These are phyloP conservation scores for Ruditapes philippinarum DNA, from an alignment of 1,140 invertebrate species.

Conservation along the genomic window DNA sequence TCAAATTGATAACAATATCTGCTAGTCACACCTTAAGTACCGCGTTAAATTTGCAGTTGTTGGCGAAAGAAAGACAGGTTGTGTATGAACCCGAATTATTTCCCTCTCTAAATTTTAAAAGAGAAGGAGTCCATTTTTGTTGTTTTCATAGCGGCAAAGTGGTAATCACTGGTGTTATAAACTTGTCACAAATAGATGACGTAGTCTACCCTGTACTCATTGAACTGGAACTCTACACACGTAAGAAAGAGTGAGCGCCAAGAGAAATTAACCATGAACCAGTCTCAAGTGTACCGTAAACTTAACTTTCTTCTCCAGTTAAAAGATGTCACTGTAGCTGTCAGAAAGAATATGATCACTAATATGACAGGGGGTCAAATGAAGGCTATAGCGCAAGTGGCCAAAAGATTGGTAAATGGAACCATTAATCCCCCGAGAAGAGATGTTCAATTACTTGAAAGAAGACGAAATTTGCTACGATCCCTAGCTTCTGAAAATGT, in stretches of 20 bases:
- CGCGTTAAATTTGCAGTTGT: too few relatives aligned
- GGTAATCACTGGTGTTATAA: constrained; percentile 1
- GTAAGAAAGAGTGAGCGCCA: neutral
- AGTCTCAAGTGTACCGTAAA: neutral
- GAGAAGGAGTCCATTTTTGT: neutral
- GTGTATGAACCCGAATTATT: constrained; percentile 18
- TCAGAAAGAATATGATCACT: neutral
- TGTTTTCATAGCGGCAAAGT: constrained; percentile 18
- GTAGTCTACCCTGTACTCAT: neutral
- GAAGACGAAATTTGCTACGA: too few relatives aligned
- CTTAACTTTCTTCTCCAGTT: neutral
- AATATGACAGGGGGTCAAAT: neutral
- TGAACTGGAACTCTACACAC: constrained; percentile 17
- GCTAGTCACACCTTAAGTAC: too few relatives aligned
- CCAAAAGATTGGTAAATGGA: neutral
- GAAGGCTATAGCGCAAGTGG: neutral
- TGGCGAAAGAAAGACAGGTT: too few relatives aligned
- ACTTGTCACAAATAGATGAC: neutral
- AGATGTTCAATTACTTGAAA: neutral
- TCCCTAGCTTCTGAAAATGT: neutral
- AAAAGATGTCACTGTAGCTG: neutral
- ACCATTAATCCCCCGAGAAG: neutral
- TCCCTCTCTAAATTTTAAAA: neutral
- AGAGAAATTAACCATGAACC: neutral
- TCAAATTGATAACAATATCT: too few relatives aligned